Conservation (phyloP, 2,888 invertebrate genomes). For the Lasioglossum marginatum region DNA sequence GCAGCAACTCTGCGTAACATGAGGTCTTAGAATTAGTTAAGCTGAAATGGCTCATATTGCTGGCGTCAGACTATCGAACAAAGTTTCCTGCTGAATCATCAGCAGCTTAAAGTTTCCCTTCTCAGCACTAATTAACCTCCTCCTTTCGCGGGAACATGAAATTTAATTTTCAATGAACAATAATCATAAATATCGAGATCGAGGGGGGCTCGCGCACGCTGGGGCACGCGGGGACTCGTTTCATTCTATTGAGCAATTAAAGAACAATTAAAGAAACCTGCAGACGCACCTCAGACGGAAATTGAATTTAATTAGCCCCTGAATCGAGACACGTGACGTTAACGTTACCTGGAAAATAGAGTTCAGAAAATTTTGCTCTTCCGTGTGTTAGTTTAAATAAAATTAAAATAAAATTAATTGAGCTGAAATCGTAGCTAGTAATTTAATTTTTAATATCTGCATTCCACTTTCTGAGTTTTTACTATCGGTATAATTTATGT, state of each 20-base stretch:
- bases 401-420: neutral
- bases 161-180: slow-evolving; percentile 61
- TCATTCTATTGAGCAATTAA: slow-evolving; percentile 55
- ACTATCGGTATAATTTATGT: neutral
- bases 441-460: neutral
- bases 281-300: slow-evolving; percentile 34
- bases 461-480: neutral
- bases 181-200: slow-evolving; percentile 63
- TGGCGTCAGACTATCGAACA: slow-evolving; percentile 53
- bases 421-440: neutral
- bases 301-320: slow-evolving; percentile 64
- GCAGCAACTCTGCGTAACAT: slow-evolving; percentile 30
- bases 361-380: neutral
- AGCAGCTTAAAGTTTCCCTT: slow-evolving; percentile 57
- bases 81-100: slow-evolving; percentile 61
- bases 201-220: slow-evolving; percentile 7
- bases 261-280: slow-evolving; percentile 56
- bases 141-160: slow-evolving; percentile 31
- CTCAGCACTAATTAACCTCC: slow-evolving; percentile 59
- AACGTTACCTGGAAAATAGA: neutral
- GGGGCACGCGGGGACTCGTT: slow-evolving; percentile 41
- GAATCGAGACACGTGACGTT: slow-evolving; percentile 1
- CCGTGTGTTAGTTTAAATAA: neutral
- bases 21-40: slow-evolving; percentile 53
- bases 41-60: slow-evolving; percentile 57